Evolutionary conservation across 2,797 vertebrate genomes (phyloP), one percentile per base, ranked within the genome.

Genomic region (Pristis pectinata): DNA sequence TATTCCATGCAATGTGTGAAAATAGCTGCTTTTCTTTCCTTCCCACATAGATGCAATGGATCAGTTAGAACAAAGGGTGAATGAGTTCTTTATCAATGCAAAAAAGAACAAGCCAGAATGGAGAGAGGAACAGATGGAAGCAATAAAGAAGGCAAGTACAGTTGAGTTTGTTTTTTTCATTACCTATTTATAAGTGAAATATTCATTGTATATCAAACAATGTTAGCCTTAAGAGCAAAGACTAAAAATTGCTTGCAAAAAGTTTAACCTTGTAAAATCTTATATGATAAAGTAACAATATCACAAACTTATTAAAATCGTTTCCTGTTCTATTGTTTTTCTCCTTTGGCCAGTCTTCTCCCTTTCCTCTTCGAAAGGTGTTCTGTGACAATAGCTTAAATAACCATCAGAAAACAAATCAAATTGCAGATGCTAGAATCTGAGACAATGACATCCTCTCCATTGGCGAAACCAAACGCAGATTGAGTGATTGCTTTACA

Each of bases 101-200:
- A 99, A 99, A 97, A 99, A 99, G 97, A 99, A 99, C 97, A 99
- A 99, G 96, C 98, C 98, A 0, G 99, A 99, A 96, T 99, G 99
- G 99, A 97, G 99, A 95, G 99, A 99, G 95, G 99, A 99, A 95
- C 99, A 99, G 97, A 99, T 99, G 99, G 98, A 98, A 95, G 98
- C 98, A 95, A 99, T 99, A 95, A 99, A 99, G 96, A 99, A 99
- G 98, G 99, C 99, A 96, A 96, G 96, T 95, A 70, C 59, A 19
- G 19, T 91, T 64, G 61, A 56, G 30, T 79, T 30, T 17, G 1
- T 94, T 94, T 95, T 59, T 76, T 19, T n/a, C 80, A 27, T 87
- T 64, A 19, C 13, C 53, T 19, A 59, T n/a, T 49, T 24, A 56
- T 94, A 8, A 44, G 13, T 44, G 56, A 82, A 41, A 44, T 85